Base-by-base conservation (phyloP, 2,113 vertebrate species). In the Dasypus novemcinctus region DNA sequence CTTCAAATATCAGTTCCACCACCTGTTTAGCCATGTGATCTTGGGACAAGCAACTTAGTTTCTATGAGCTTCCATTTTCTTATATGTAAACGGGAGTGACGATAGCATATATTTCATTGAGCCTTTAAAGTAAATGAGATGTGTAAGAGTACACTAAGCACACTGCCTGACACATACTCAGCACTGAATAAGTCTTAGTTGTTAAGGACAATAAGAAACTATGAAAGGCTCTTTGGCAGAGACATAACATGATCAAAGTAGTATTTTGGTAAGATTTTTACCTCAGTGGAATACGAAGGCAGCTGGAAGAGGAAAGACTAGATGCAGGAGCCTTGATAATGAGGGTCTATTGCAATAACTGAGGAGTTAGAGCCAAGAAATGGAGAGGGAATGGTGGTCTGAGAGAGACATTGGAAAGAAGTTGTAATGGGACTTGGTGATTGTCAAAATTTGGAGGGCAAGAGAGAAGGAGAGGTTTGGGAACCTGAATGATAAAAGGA, bases 241-340 rank as follows among this genome's bases (percentile, higher is more conserved):
- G 72, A 85, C 52, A 29, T 33, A 41, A 33, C 64, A 3, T 79
- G 38, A 95, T 41, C 72, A 76, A 57, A 91, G 52, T 75, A 85
- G 52, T 23, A 85, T 83, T 88, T 95, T 74, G 80, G 36, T 66
- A 95, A 86, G 29, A 82, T 82, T 93, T 93, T 91, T 81, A 78
- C 38, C 6, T 68, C 38, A 89, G 15, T 69, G 38, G 46, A 78
- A 90, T 69, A 86, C 18, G 43, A 33, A 18, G 52, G 21, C 69
- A 95, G 46, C n/a, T 64, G 27, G 66, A 76, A 91, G 17, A 75
- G n/a, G 54, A 93, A 64, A 87, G 25, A 87, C 15, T 43, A 72
- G 94, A 79, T 84, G 20, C 14, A 69, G 71, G 68, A 63, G 64
- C 21, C 2, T 17, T 89, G 68, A 76, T 46, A 41, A 54, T 66